Evolutionary conservation across 2,113 vertebrate genomes (phyloP), one percentile per base, ranked within the genome.

Genomic region (Zosterops lateralis): DNA sequence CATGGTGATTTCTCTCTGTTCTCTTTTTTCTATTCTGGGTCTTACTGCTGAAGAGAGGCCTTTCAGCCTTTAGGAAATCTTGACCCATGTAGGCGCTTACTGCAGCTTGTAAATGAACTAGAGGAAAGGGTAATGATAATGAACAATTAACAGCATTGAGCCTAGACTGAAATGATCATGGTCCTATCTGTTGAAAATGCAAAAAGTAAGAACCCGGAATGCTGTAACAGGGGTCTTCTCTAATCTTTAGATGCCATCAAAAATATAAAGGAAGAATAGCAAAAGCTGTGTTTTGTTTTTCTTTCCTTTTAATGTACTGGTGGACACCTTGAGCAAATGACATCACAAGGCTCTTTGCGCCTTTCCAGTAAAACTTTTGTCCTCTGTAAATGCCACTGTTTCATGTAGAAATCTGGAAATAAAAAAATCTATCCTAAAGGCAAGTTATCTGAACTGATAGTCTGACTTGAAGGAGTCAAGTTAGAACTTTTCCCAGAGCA

Each of bases 271-370:
- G 47, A 76, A 76, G 32, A 71, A 60, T 9, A 72, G 22, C 29
- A 78, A 65, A 91, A 85, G 3, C 8, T 21, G 60, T 17, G 24
- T 61, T 78, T 31, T 7, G 6, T 32, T 78, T 38, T 51, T 18
- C 6, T 25, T 73, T 61, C 19, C 19, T 84, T 50, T 57, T 44
- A 60, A 44, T 8, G 4, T 67, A 51, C 7, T 22, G 14, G 8
- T 60, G 20, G 31, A 56, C 65, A 34, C 31, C 67, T 42, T 73
- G 24, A 85, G 71, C 18, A 76, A 79, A 91, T 62, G 29, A 47
- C 9, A 77, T 44, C 22, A 62, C 0, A 0, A 84, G 29, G 32
- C 6, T 84, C 21, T 62, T 6, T 25, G 15, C 70, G 9, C 38
- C 60, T 73, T 74, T 32, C 17, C 32, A 74, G 42, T 20, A 81